A percentile compares a stretch with the other conserved stretches of the same genome.
These are phyloP conservation scores for Malurus alboscapulatus DNA, from an alignment of 2,113 vertebrate species.

Conservation along the genomic window DNA sequence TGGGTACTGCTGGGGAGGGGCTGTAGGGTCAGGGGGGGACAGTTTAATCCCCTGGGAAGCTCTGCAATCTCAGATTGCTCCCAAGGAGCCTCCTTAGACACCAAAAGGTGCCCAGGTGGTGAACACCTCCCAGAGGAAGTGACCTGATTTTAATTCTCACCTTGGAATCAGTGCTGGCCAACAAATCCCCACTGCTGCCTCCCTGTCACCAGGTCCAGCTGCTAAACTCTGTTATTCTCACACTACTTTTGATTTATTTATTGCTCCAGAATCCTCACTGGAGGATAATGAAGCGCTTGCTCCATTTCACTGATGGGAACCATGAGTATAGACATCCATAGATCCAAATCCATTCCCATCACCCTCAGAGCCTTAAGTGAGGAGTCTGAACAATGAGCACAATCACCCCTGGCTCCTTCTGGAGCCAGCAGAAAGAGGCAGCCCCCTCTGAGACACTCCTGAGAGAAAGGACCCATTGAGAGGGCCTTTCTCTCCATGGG, in stretches of 20 bases:
- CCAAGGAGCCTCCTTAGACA: not conserved
- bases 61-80: not conserved
- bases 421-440: not conserved
- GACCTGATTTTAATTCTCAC: not conserved
- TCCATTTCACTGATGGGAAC: not conserved
- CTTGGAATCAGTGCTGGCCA: not conserved
- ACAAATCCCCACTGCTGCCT: not conserved
- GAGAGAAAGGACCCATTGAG: not conserved
- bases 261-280: not conserved
- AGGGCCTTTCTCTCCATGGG: not conserved
- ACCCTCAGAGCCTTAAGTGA: not conserved
- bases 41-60: not conserved
- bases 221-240: not conserved
- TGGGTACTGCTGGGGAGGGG: not conserved
- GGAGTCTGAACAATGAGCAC: not conserved
- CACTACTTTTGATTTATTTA: not conserved
- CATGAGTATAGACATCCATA: accelerated
- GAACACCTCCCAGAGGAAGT: not conserved
- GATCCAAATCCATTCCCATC: not conserved
- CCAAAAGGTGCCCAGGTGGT: not conserved
- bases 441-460: not conserved
- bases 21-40: not conserved
- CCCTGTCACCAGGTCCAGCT: not conserved
- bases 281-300: not conserved
- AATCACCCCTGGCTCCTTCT: not conserved